Evolutionary conservation across 2,113 vertebrate genomes (phyloP), one percentile per base, ranked within the genome.

Genomic region (Chrysochloris asiatica): DNA sequence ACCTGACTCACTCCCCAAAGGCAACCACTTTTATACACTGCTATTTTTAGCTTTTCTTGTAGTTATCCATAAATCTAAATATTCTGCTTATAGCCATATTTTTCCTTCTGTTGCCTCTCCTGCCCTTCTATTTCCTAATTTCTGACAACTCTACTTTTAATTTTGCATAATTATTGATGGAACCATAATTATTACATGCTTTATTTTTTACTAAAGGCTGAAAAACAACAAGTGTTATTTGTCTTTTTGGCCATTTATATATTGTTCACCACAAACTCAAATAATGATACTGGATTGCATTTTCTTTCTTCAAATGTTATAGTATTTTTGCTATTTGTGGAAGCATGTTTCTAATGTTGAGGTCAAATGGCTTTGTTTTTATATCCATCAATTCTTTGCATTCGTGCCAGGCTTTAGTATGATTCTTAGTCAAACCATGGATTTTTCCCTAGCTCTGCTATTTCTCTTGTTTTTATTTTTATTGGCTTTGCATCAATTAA

Each of bases 141-240:
- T 94, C 50, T 78, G 56, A 17, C 19, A 69, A 43, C 52, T 50
- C 30, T 63, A 50, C 13, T 94, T 90, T 91, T 28, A 76, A 80
- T 71, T 85, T 89, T 63, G 76, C n/a, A 38, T 43, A 76, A 43
- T 89, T 78, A 69, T 30, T 13, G 45, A 75, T 73, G 79, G 87
- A 84, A 83, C 71, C 36, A 13, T 78, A 82, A 89, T 85, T 78
- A 67, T 91, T 92, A 73, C 10, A 43, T 76, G 48, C 24, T 85
- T 90, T 72, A 48, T 87, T 24, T 78, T 78, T 91, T 87, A 56
- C 43, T 71, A 38, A 81, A 82, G 52, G 36, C 43, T 91, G 71
- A 75, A 86, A 87, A 88, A 22, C n/a, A 72, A 77, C 89, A 85
- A 91, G 71, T 93, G 86, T n/a, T 33, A 92, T 73, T 88, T 87